Base-by-base conservation (phyloP, 2,113 vertebrate genomes). In the Silurus asotus region DNA sequence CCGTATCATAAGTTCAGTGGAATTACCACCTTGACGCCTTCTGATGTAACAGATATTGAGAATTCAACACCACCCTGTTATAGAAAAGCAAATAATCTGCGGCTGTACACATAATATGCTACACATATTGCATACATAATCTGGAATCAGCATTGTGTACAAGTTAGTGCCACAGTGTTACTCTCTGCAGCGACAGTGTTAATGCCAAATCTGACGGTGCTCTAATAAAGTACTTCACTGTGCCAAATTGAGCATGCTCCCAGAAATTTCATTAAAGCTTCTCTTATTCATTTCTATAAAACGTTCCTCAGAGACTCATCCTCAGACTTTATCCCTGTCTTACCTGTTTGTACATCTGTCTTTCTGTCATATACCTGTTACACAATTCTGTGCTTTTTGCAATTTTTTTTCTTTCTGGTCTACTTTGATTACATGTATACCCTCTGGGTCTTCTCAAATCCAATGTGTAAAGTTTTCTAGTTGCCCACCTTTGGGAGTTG, bases 261-360 rank as follows among this genome's bases (percentile, higher is more conserved):
- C 14, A n/a, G 79, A 45, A 51, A 51, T 81, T 64, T 51, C 61
- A 64, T 81, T 64, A 81, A 49, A 82, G 80, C 48, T 65, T 25
- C 80, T 17, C 61, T 28, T 65, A 25, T 55, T 55, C 45, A 45
- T 69, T 28, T 51, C n/a, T 28, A 3, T 51, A 28, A 67, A 82
- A 53, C 4, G n/a, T 82, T 53, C 61, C 13, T 65, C 61, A 51
- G 80, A 67, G 48, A 14, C 25, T 28, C n/a, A 17, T 28, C n/a
- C 74, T 25, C 23, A 77, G 51, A 77, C 51, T n/a, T 61, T 6
- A 45, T 70, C 48, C 3, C 45, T 61, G 25, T 81, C 8, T 14
- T 53, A 20, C 53, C 75, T 55, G 81, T 72, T 62, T 59, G 65
- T 58, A 20, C 62, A 45, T 19, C 15, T 72, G 14, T 55, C 69